Conservation (phyloP, 2,113 vertebrate genomes). For the Typhlomys cinereus region DNA sequence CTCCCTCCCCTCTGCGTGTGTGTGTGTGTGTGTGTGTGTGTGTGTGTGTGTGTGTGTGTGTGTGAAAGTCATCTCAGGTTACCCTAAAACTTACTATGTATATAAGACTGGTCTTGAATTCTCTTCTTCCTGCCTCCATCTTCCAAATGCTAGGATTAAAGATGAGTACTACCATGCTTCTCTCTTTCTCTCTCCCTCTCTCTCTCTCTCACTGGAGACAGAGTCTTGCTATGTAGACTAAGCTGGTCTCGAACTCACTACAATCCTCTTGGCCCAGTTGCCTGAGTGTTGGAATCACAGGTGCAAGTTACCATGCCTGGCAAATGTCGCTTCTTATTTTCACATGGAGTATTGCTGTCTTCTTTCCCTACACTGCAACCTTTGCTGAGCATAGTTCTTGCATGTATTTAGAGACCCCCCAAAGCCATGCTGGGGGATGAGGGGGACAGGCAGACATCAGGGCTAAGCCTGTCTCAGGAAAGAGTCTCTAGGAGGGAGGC, state of each 20-base stretch:
- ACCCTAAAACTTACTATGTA: neutral
- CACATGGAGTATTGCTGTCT: neutral
- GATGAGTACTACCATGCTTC: neutral
- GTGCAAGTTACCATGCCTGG: neutral
- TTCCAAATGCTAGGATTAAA: neutral
- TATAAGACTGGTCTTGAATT: neutral
- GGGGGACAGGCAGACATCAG: neutral
- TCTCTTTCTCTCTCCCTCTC: neutral
- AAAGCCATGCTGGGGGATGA: neutral
- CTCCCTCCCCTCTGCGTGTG: no score
- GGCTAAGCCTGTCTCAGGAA: neutral
- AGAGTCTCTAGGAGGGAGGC: neutral
- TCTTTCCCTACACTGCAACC: neutral
- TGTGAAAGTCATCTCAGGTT: no score
- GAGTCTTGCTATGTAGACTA: neutral
- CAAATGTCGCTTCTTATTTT: neutral
- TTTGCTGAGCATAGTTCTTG: neutral
- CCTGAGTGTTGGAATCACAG: neutral
- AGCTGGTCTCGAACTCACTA: neutral
- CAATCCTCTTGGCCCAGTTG: neutral
- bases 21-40: no score
- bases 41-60: no score
- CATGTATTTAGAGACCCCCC: neutral
- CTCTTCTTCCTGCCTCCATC: neutral
- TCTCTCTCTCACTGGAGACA: neutral